Evolutionary conservation across 2,797 vertebrate species (phyloP), one percentile per base, ranked within the genome.

Genomic region (Oreochromis grahami): DNA sequence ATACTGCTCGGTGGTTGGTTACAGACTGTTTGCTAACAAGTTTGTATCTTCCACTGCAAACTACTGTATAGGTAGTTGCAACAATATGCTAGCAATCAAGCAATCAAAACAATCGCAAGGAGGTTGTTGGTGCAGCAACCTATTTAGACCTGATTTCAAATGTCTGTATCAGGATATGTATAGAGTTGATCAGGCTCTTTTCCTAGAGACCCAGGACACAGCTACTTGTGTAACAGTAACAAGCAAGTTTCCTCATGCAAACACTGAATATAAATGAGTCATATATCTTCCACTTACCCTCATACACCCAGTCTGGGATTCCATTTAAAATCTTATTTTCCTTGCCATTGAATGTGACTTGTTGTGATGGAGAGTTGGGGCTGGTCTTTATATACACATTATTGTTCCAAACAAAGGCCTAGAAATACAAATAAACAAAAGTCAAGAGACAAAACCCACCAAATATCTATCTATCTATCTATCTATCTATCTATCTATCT

Each of bases 231-330:
- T 12, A 36, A 12, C 32, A 60, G 17, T 19, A 24, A 52, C 8
- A 43, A 17, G 12, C 21, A n/a, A 19, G 13, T 65, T n/a, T n/a
- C 12, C 14, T n/a, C 10, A 8, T 74, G 26, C 24, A 56, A 32
- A 48, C 53, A 48, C 38, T 60, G 24, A 60, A 19, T 6, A 4
- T 29, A 45, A 41, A 6, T 55, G 7, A 7, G 7, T 17, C 38
- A 17, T 51, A 12, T 51, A 6, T 32, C 8, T 19, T 26, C 32
- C 5, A 50, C 92, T 93, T 83, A 98, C 98, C 99, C 94, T 99
- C 98, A 87, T 99, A 99, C 60, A 99, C 97, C 99, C 99, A 99
- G 82, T 99, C 99, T 29, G 99, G 98, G 86, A 99, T 94, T 14
- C 99, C 99, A 85, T 99, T 99, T 76, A 97, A 96, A 91, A 99